Evolutionary conservation across 2,888 invertebrate species (phyloP).

Genomic region (Orchesellides sinensis): DNA sequence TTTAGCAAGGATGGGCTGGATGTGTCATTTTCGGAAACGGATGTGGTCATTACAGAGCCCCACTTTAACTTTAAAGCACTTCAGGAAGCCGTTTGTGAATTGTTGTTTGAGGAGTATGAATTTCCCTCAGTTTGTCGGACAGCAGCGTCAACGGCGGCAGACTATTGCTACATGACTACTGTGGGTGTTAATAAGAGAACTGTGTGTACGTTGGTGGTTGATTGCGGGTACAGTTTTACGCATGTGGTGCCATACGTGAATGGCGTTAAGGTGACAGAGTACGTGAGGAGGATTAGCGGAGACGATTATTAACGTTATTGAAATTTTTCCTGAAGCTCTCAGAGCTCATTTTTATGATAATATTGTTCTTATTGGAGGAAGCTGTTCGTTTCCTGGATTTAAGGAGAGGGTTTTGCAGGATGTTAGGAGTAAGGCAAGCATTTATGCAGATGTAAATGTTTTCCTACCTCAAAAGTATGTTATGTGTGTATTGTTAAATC

Average conservation of each 20-base stretch:
- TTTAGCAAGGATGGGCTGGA: conserved; percentile 91
- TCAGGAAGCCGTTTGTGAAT: conserved; percentile 95
- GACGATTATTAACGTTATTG: conserved; percentile 88
- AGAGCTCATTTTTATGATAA: conserved; percentile 88
- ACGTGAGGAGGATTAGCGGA: conserved; percentile 92
- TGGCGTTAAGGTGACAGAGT: conserved; percentile 84
- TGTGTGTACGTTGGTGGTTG: conserved; percentile 88
- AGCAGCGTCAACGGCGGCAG: conserved; percentile 76
- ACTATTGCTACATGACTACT: conserved; percentile 11
- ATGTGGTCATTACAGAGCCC: conserved; percentile 94
- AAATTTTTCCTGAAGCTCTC: conserved; percentile 84
- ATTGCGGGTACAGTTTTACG: conserved; percentile 97
- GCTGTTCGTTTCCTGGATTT: conserved; percentile 91
- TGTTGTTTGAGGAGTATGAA: conserved; percentile 98
- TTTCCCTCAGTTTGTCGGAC: conserved; percentile 88
- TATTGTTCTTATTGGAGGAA: conserved; percentile 89
- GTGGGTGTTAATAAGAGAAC: conserved; percentile 8
- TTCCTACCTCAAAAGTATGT: conserved; percentile 78
- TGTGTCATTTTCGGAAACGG: conserved; percentile 86
- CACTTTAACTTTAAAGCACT: conserved; percentile 94
- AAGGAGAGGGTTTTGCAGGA: conserved; percentile 87
- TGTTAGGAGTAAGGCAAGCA: conserved; percentile 86
- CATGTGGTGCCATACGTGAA: conserved; percentile 95
- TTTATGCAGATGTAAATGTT: conserved; percentile 84
- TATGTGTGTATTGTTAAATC: not conserved